Evolutionary conservation across 2,113 vertebrate species (phyloP).

Genomic region (Notarius lentiginosus): DNA sequence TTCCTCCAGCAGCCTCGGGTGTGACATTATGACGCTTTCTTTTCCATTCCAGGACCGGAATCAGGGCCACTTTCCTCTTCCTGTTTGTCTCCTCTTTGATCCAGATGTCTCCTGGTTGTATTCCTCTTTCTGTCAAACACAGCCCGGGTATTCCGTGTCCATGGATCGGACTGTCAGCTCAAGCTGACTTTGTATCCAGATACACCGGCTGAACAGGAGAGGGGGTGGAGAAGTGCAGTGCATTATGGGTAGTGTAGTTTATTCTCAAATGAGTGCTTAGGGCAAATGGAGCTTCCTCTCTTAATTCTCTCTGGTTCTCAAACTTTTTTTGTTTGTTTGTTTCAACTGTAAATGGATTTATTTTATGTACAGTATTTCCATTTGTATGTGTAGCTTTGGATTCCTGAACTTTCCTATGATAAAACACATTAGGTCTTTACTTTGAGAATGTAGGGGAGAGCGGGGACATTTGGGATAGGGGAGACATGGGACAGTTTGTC

Average conservation of each 20-base stretch:
- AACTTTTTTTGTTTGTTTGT: neutral
- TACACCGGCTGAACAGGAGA: conserved; percentile 63
- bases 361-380: too few relatives aligned
- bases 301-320: neutral
- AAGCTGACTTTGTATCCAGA: conserved; percentile 73
- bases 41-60: neutral
- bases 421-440: too few relatives aligned
- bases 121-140: conserved; percentile 35
- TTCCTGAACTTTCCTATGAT: too few relatives aligned
- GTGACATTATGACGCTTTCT: conserved; percentile 52
- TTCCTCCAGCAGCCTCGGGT: conserved; percentile 56
- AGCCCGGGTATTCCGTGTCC: conserved; percentile 57
- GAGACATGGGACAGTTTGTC: too few relatives aligned
- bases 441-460: too few relatives aligned
- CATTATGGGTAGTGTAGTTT: conserved; percentile 72
- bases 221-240: conserved; percentile 48
- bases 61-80: neutral
- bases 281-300: too few relatives aligned
- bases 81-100: conserved; percentile 36
- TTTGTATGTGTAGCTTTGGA: too few relatives aligned
- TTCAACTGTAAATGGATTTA: neutral
- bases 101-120: conserved; percentile 28
- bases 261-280: neutral
- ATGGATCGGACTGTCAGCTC: conserved; percentile 72
- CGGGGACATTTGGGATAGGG: too few relatives aligned